Evolutionary conservation across 1,140 invertebrate species (phyloP).

Genomic region (Whitmania pigra): DNA sequence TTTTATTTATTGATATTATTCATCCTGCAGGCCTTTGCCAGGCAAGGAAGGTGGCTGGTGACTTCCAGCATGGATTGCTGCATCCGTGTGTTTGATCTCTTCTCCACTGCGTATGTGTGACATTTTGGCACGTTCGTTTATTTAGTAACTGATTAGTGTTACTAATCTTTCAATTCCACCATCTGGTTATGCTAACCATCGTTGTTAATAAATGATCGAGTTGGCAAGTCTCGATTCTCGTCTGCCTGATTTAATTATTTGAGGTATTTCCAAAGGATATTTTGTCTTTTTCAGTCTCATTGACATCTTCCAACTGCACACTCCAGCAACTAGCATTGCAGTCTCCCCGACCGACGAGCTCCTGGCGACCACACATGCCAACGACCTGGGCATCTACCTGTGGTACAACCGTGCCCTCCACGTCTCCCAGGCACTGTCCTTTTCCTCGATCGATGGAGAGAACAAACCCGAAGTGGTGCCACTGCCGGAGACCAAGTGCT

Average conservation of each 20-base stretch:
- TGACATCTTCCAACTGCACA: slow-evolving; percentile 38
- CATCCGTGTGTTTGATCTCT: slow-evolving; percentile 11
- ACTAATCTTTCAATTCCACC: too few relatives aligned
- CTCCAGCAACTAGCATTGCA: slow-evolving; percentile 54
- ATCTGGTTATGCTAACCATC: too few relatives aligned
- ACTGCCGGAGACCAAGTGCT: background rate
- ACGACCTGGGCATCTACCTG: slow-evolving; percentile 75
- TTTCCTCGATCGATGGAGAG: background rate
- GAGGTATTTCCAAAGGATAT: too few relatives aligned
- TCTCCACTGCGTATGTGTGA: background rate
- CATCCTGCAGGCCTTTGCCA: background rate
- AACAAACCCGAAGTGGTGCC: background rate
- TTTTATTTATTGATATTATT: background rate
- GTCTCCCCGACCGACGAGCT: slow-evolving; percentile 83
- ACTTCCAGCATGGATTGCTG: background rate
- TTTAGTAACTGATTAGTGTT: too few relatives aligned
- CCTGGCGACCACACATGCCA: slow-evolving; percentile 73
- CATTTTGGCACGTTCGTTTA: slow-evolving; percentile 16
- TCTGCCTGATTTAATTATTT: too few relatives aligned
- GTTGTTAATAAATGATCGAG: too few relatives aligned
- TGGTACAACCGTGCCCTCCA: slow-evolving; percentile 85
- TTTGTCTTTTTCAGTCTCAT: slow-evolving; percentile 31
- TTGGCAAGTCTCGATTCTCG: too few relatives aligned
- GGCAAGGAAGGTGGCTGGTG: background rate
- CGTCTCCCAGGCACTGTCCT: background rate